Evolutionary conservation across 2,113 vertebrate genomes (phyloP).

Genomic region (Poicephalus meyeri): DNA sequence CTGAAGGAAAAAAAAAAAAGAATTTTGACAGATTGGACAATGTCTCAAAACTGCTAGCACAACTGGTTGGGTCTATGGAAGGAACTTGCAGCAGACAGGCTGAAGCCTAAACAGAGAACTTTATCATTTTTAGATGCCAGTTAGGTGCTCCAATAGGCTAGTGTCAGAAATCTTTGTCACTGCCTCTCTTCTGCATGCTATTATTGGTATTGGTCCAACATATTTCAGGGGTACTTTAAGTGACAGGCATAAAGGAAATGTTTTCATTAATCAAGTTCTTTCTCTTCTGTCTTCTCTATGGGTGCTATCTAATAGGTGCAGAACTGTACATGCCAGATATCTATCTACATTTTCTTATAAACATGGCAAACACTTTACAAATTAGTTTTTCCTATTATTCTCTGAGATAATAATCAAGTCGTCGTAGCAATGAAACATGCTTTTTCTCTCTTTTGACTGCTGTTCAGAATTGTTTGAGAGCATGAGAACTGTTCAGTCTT

Average conservation of each 20-base stretch:
- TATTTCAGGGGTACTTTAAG: background rate
- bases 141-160: background rate
- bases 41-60: background rate
- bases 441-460: background rate
- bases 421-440: background rate
- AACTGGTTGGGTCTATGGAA: background rate
- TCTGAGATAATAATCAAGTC: background rate
- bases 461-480: slow-evolving; percentile 42
- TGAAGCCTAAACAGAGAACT: background rate
- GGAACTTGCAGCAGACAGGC: background rate
- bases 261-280: background rate
- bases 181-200: background rate
- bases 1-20: background rate
- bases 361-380: slow-evolving; percentile 44
- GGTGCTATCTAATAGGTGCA: background rate
- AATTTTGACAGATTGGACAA: background rate
- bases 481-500: background rate
- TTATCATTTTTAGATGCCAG: background rate
- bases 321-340: background rate
- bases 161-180: background rate
- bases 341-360: background rate
- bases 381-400: slow-evolving; percentile 28
- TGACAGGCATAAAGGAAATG: background rate
- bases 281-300: background rate
- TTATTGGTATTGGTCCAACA: background rate